Percentiles rank a stretch among this genome's conserved stretches.
Evolutionary conservation across 2,888 invertebrate genomes (phyloP).

Genomic region (Atethmia centrago): DNA sequence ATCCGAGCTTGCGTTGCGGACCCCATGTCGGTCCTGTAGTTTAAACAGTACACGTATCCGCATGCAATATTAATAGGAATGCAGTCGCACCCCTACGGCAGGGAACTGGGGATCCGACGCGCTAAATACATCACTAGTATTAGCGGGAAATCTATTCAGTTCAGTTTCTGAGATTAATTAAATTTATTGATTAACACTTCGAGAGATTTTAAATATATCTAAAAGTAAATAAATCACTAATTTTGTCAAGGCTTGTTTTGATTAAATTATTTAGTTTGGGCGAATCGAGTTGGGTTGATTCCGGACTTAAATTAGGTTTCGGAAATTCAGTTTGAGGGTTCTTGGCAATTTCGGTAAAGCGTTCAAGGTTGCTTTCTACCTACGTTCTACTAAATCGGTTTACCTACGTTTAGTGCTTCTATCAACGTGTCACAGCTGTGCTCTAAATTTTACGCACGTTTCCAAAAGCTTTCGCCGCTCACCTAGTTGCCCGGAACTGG

Average conservation of each 20-base stretch:
- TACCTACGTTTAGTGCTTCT: neutral
- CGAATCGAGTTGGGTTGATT: constrained; percentile 12
- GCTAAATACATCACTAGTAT: constrained; percentile 73
- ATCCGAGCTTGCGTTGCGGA: constrained; percentile 37
- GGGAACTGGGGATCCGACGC: constrained; percentile 49
- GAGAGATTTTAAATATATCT: no score
- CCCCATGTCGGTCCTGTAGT: constrained; percentile 71
- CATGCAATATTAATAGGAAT: constrained; percentile 88
- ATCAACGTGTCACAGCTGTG: constrained; percentile 2
- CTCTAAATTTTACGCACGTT: neutral
- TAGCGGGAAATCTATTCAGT: constrained; percentile 70
- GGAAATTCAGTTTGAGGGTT: constrained; percentile 27
- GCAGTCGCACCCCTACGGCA: constrained; percentile 77
- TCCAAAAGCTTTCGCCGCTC: constrained; percentile 34
- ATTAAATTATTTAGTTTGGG: constrained; percentile 19
- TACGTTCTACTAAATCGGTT: constrained; percentile 12
- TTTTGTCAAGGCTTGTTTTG: constrained; percentile 27
- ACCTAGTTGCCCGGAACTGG: constrained; percentile 25
- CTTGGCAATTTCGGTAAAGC: neutral
- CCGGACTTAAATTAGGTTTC: constrained; percentile 30
- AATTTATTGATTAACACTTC: constrained; percentile 72
- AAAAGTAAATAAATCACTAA: constrained; percentile 36
- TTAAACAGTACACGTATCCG: constrained; percentile 85
- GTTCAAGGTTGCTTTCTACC: neutral
- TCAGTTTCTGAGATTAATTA: constrained; percentile 68